Base-by-base conservation (phyloP, 1,140 invertebrate species). In the Macrostomum lignano region DNA sequence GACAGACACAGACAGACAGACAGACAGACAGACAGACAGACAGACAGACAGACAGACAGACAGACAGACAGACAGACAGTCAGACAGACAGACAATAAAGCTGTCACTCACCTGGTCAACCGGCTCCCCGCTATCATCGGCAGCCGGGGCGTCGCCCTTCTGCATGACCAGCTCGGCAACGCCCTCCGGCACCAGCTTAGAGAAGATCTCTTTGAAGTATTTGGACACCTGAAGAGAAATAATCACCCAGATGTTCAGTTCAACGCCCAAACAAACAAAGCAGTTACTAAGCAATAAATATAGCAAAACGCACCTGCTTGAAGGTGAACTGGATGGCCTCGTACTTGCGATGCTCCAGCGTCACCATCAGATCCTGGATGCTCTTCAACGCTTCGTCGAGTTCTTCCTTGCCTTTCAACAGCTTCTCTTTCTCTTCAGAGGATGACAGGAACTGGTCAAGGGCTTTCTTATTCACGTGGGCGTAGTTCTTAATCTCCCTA, bases 381-480 rank as follows among this genome's bases (percentile, higher is more conserved):
- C 84, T 81, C 54, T 86, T 69, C 45, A 58, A 54, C n/a, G 78
- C 86, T 46, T 79, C 65, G 52, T 91, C 81, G 9, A 94, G 56
- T 58, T 98, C 88, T 45, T 88, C 78, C 55, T 93, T 93, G 39
- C 86, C 65, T 48, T 78, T 74, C 35, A 88, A 74, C 0, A 98
- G 57, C 54, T 94, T 94, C 58, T 94, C 86, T 41, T 66, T 94
- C 46, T 98, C 84, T 47, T 91, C 82, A 0, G 82, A 91, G 58
- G 94, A 96, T 45, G 79, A 88, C 44, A 94, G 72, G 57, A 94
- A 98, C 54, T 98, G 88, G 58, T 98, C 88, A 39, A 96, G 64
- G 17, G 86, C 86, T 55, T 94, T 96, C 55, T 96, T 96, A 58
- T 98, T 98, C 0, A 98, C 86, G 58, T 96, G 88, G 45, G 77